Evolutionary conservation across 1,140 invertebrate genomes (phyloP).

Genomic region (Pentalonia nigronervosa): DNA sequence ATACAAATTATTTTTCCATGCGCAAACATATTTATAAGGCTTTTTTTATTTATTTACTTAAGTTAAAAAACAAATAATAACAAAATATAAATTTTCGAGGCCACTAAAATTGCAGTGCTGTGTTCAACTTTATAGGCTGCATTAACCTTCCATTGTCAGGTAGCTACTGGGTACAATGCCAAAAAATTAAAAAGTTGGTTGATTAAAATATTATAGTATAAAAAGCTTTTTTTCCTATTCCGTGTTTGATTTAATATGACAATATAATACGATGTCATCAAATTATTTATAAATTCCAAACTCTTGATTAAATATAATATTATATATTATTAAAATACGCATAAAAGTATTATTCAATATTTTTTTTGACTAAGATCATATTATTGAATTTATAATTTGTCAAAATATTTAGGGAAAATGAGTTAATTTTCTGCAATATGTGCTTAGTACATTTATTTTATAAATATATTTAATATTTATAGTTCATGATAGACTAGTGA

Average conservation of each 20-base stretch:
- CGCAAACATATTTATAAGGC: neutral
- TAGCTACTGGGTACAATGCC: neutral
- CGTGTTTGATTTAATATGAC: neutral
- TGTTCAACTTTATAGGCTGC: neutral
- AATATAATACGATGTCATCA: neutral
- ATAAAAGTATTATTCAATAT: neutral
- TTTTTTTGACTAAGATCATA: neutral
- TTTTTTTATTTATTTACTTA: constrained; percentile 10
- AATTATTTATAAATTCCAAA: neutral
- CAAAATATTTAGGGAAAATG: neutral
- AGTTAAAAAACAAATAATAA: neutral
- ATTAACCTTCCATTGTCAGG: neutral
- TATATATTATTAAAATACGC: neutral
- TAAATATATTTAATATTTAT: neutral
- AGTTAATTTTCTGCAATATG: neutral
- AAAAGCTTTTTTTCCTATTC: neutral
- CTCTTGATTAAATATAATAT: neutral
- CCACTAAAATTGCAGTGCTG: neutral
- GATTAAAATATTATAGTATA: neutral
- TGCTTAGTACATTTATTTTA: neutral
- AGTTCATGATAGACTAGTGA: neutral
- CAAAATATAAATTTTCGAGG: neutral
- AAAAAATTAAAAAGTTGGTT: neutral
- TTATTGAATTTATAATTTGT: neutral
- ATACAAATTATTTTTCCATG: neutral